These are phyloP conservation scores for Phyllotreta striolata DNA, from an alignment of 2,888 invertebrate species.

Conservation along the genomic window DNA sequence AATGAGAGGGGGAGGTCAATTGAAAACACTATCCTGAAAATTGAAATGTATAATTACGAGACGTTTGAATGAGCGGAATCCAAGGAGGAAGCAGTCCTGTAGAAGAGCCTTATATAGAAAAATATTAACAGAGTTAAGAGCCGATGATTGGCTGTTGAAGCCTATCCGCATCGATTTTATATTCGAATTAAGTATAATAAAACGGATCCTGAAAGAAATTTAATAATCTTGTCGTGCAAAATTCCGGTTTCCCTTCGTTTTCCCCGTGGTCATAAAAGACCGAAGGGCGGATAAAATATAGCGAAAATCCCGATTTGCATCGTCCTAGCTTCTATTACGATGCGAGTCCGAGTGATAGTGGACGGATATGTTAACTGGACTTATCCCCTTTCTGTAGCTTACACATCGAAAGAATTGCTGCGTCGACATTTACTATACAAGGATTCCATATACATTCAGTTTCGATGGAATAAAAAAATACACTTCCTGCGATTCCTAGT, in stretches of 20 bases:
- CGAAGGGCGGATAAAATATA: slow-evolving; percentile 49
- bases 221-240: not conserved
- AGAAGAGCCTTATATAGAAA: no score
- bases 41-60: slow-evolving; percentile 13
- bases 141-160: no score
- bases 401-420: slow-evolving; percentile 50
- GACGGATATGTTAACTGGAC: slow-evolving; percentile 45
- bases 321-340: slow-evolving; percentile 46
- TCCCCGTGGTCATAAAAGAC: slow-evolving; percentile 25
- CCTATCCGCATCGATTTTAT: no score
- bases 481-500: no score
- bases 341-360: slow-evolving; percentile 49
- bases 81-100: not conserved
- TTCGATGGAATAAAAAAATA: slow-evolving; percentile 18
- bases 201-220: no score
- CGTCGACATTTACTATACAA: slow-evolving; percentile 40
- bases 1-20: slow-evolving; percentile 31
- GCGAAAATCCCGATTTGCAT: slow-evolving; percentile 52
- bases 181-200: no score
- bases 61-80: not conserved
- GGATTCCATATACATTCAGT: slow-evolving; percentile 27
- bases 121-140: no score
- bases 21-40: slow-evolving; percentile 13
- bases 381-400: slow-evolving; percentile 47
- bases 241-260: slow-evolving; percentile 16